These are phyloP conservation scores for Agriopis aurantiaria DNA, from an alignment of 2,888 invertebrate genomes.

Conservation along the genomic window DNA sequence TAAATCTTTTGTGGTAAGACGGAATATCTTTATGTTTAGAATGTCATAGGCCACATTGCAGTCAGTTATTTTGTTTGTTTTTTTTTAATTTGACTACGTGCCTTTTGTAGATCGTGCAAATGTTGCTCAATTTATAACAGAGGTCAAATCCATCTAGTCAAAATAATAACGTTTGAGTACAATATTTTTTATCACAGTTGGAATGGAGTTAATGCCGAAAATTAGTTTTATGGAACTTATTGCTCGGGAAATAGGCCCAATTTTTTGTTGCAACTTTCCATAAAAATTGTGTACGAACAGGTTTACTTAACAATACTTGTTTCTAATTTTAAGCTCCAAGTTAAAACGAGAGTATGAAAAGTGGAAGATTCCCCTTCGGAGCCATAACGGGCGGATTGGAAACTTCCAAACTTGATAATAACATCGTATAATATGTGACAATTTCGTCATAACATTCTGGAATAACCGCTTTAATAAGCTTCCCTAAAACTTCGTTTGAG, in stretches of 20 bases:
- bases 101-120: no score
- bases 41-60: no score
- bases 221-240: constrained; percentile 10
- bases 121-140: no score
- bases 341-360: constrained; percentile 35
- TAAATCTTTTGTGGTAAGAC: no score
- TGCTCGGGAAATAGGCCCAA: constrained; percentile 9
- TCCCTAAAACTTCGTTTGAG: constrained; percentile 53
- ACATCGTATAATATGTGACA: constrained; percentile 56
- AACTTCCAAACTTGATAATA: constrained; percentile 59
- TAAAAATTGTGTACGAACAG: constrained; percentile 18
- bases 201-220: neutral
- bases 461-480: constrained; percentile 51
- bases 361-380: constrained; percentile 31
- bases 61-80: no score
- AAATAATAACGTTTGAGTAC: neutral
- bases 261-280: constrained; percentile 11
- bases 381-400: constrained; percentile 43
- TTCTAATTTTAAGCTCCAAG: constrained; percentile 39
- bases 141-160: no score
- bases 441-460: constrained; percentile 52
- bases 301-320: constrained; percentile 32
- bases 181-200: neutral
- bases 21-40: no score
- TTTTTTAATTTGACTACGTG: no score